phyloP scores from a whole-genome alignment of 2,888 invertebrate species.

The Phengaris arion region DNA sequence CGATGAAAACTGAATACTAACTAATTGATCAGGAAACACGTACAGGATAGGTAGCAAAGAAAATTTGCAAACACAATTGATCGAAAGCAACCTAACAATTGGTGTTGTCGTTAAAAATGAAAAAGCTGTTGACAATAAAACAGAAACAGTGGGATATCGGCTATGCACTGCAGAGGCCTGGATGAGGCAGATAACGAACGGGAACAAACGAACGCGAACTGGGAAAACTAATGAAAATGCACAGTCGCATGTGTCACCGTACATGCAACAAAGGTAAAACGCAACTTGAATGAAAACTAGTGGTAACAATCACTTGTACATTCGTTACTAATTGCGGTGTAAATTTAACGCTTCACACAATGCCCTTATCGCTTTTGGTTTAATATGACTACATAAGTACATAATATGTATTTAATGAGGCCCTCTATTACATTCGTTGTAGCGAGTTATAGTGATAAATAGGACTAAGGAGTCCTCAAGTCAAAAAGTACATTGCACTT shows the following conservation, averaged over 20 bases:
- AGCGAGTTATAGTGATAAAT: neutral
- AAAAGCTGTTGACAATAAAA: conserved; percentile 23
- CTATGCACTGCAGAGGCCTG: conserved; percentile 33
- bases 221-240: conserved; percentile 29
- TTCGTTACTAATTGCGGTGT: conserved; percentile 30
- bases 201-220: conserved; percentile 35
- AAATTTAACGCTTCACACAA: neutral
- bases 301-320: conserved; percentile 18
- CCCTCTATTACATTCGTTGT: neutral
- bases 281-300: conserved; percentile 30
- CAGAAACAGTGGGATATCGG: conserved; percentile 22
- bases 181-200: conserved; percentile 36
- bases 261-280: conserved; percentile 40
- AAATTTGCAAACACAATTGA: conserved; percentile 24
- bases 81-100: conserved; percentile 15
- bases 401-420: neutral
- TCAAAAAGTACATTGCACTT: neutral
- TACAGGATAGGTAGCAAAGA: conserved; percentile 27
- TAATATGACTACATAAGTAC: neutral
- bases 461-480: neutral
- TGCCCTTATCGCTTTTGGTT: neutral
- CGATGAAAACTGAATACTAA: conserved; percentile 33
- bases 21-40: conserved; percentile 36
- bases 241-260: neutral
- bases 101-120: conserved; percentile 19